Evolutionary conservation across 1,140 invertebrate species (phyloP).

Genomic region (Sweltsa coloradensis): DNA sequence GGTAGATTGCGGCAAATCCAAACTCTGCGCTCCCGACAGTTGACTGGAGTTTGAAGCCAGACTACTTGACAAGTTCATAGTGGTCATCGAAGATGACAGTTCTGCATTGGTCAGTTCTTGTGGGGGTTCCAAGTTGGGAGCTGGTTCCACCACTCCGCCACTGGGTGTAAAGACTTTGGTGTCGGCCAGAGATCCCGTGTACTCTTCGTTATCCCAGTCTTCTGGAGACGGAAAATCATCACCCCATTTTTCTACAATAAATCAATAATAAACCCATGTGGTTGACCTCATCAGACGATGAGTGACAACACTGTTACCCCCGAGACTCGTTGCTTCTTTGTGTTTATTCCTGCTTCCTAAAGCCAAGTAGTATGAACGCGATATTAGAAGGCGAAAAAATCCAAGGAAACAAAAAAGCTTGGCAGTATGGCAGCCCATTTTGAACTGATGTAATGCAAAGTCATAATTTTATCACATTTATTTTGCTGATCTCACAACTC

Average conservation of each 20-base stretch:
- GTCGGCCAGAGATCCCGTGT: slow-evolving; percentile 82
- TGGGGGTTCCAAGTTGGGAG: slow-evolving; percentile 23
- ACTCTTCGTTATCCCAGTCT: slow-evolving; percentile 93
- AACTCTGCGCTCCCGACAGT: slow-evolving; percentile 8
- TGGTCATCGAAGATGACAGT: slow-evolving; percentile 8
- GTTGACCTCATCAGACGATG: too few relatives aligned
- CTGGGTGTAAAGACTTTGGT: slow-evolving; percentile 89
- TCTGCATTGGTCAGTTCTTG: slow-evolving; percentile 20
- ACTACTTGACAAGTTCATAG: slow-evolving; percentile 16
- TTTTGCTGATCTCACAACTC: too few relatives aligned
- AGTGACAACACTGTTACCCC: too few relatives aligned
- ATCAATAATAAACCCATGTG: too few relatives aligned
- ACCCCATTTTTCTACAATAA: slow-evolving; percentile 11
- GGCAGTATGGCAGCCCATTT: too few relatives aligned
- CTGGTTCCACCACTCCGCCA: slow-evolving; percentile 26
- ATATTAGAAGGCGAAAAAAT: too few relatives aligned
- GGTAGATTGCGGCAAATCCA: slow-evolving; percentile 8
- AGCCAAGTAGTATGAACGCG: too few relatives aligned
- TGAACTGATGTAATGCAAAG: too few relatives aligned
- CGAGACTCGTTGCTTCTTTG: too few relatives aligned
- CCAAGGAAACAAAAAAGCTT: too few relatives aligned
- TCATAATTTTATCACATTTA: too few relatives aligned
- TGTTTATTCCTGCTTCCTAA: too few relatives aligned
- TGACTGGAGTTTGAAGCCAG: slow-evolving; percentile 12
- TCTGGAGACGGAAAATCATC: slow-evolving; percentile 34